Conservation (phyloP, 2,797 vertebrate species). For the Xenentodon cancila region DNA sequence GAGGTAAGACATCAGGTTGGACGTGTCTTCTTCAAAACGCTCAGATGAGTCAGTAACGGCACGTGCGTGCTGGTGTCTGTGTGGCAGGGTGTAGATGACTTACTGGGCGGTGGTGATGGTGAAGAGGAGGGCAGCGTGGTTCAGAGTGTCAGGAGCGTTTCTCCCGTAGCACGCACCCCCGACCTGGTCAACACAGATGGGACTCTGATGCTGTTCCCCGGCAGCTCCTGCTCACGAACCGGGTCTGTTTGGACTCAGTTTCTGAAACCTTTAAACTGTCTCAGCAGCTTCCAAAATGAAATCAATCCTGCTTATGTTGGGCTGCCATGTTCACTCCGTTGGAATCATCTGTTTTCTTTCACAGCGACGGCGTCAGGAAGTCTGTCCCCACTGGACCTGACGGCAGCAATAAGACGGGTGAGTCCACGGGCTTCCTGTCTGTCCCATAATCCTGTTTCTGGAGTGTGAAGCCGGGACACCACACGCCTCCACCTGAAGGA, state of each 20-base stretch:
- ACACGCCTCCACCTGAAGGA: too few species aligned
- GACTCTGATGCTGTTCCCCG: slow-evolving; percentile 91
- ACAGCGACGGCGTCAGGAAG: slow-evolving; percentile 74
- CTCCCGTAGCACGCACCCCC: slow-evolving; percentile 52
- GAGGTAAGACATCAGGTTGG: too few species aligned
- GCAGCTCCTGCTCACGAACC: slow-evolving; percentile 90
- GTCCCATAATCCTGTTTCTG: too few species aligned
- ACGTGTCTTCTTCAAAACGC: too few species aligned
- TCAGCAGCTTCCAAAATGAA: too few species aligned
- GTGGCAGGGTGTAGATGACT: slow-evolving; percentile 84
- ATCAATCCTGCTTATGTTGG: too few species aligned
- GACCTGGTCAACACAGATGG: slow-evolving; percentile 84
- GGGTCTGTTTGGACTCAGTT: slow-evolving; percentile 72
- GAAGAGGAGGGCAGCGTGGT: slow-evolving; percentile 59
- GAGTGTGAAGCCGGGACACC: too few species aligned
- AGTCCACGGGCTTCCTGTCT: slow-evolving; percentile 30
- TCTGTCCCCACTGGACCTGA: slow-evolving; percentile 68
- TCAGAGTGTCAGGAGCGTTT: slow-evolving; percentile 62
- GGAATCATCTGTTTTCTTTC: not conserved
- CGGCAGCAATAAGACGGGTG: slow-evolving; percentile 76
- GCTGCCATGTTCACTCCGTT: not conserved
- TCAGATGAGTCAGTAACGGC: too few species aligned
- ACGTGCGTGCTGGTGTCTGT: not conserved
- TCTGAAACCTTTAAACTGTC: too few species aligned
- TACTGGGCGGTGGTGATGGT: slow-evolving; percentile 82